Conservation (phyloP, 2,888 invertebrate genomes). For the Tromatobia lineatoria region DNA sequence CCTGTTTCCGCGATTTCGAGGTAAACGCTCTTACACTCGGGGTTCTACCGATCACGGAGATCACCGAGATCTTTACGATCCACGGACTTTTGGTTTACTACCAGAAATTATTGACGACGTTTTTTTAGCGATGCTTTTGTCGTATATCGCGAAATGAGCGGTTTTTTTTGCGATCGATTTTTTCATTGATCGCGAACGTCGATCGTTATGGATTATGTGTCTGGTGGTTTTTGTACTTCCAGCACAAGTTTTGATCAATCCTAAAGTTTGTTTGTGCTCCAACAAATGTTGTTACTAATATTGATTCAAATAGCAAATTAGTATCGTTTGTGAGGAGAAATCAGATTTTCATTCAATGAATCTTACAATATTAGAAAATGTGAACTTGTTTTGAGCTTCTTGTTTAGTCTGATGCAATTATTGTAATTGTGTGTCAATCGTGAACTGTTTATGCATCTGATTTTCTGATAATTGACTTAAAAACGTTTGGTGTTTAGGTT, state of each 20-base stretch:
- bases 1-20: neutral
- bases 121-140: neutral
- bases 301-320: neutral
- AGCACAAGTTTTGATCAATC: neutral
- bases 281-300: neutral
- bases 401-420: neutral
- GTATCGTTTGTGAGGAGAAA: neutral
- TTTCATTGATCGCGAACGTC: slow-evolving; percentile 10
- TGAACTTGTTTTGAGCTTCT: neutral
- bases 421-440: neutral
- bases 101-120: neutral
- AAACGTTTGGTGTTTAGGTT: slow-evolving; percentile 26
- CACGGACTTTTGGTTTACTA: too few relatives aligned
- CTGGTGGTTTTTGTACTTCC: neutral
- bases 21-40: neutral
- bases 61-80: neutral
- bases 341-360: neutral
- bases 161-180: slow-evolving; percentile 40
- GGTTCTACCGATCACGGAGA: neutral
- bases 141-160: neutral
- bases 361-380: neutral
- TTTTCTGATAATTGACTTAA: neutral
- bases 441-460: neutral
- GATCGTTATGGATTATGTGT: neutral
- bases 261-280: neutral